A percentile compares a stretch with the other conserved stretches of the same genome.
Evolutionary conservation across 2,888 invertebrate species (phyloP).

Genomic region (Trachelus stipa): DNA sequence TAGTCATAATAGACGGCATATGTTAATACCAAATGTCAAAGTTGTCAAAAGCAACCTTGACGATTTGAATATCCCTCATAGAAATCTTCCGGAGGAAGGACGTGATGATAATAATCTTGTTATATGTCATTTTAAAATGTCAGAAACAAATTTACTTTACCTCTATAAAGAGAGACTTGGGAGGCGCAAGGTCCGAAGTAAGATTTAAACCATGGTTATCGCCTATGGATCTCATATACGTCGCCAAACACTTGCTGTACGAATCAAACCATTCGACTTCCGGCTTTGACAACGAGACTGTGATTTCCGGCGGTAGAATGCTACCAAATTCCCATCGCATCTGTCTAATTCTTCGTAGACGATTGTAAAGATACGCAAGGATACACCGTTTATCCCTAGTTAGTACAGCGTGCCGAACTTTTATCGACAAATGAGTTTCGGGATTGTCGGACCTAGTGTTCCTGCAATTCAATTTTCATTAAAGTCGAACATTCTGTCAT

Average conservation of each 20-base stretch:
- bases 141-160: conserved; percentile 67
- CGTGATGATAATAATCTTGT: background rate
- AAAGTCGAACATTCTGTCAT: background rate
- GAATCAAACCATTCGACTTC: conserved; percentile 91
- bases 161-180: conserved; percentile 92
- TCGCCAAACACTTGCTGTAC: conserved; percentile 87
- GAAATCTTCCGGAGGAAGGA: background rate
- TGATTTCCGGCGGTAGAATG: conserved; percentile 87
- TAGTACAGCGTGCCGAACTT: conserved; percentile 86
- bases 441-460: conserved; percentile 32
- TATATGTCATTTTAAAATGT: conserved; percentile 4
- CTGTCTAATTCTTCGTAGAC: conserved; percentile 84
- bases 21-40: background rate
- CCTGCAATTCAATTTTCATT: background rate
- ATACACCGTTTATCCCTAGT: conserved; percentile 92
- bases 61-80: background rate
- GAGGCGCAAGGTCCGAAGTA: conserved; percentile 88
- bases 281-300: conserved; percentile 80
- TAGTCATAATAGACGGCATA: background rate
- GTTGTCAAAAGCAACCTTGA: background rate
- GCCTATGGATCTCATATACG: conserved; percentile 91
- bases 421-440: conserved; percentile 78
- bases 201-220: conserved; percentile 87
- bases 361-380: conserved; percentile 83
- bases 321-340: conserved; percentile 97